Conservation (phyloP, 2,888 invertebrate genomes). For the Sabellastarte sp. region DNA sequence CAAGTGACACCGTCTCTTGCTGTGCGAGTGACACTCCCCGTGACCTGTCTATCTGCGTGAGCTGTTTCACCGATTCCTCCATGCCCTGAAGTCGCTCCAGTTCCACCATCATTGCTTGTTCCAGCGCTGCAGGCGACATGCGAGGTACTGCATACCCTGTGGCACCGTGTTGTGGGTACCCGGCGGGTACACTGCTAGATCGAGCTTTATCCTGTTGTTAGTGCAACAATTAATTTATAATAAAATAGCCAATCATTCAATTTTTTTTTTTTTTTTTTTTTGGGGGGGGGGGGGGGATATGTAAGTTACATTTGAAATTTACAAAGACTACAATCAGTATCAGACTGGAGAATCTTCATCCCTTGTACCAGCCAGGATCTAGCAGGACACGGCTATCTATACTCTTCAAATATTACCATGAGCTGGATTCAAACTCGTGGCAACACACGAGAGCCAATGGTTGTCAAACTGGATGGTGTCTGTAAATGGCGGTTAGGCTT, state of each 20-base stretch:
- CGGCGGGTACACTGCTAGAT: too few relatives aligned
- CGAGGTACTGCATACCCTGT: slow-evolving; percentile 47
- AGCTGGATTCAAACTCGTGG: too few relatives aligned
- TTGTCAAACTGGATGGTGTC: too few relatives aligned
- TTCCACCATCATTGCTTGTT: slow-evolving; percentile 67
- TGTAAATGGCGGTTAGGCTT: too few relatives aligned
- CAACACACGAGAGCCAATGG: too few relatives aligned
- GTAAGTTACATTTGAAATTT: neutral
- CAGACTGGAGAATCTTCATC: too few relatives aligned
- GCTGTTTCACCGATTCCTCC: slow-evolving; percentile 66
- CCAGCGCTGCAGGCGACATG: slow-evolving; percentile 67
- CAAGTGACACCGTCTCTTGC: slow-evolving; percentile 57
- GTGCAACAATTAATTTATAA: neutral
- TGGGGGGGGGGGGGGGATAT: neutral
- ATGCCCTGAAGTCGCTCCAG: slow-evolving; percentile 67
- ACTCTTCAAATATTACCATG: too few relatives aligned
- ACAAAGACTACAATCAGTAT: too few relatives aligned
- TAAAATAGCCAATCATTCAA: neutral
- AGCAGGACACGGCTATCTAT: too few relatives aligned
- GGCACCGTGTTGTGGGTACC: too few relatives aligned
- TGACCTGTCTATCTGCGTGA: slow-evolving; percentile 65
- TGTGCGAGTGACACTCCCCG: slow-evolving; percentile 54
- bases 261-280: neutral
- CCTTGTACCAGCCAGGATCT: too few relatives aligned
- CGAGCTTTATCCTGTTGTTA: too few relatives aligned